A percentile compares a stretch with the other conserved stretches of the same genome.
Conservation (phyloP, 2,797 vertebrate genomes). For the Alectoris magna region DNA sequence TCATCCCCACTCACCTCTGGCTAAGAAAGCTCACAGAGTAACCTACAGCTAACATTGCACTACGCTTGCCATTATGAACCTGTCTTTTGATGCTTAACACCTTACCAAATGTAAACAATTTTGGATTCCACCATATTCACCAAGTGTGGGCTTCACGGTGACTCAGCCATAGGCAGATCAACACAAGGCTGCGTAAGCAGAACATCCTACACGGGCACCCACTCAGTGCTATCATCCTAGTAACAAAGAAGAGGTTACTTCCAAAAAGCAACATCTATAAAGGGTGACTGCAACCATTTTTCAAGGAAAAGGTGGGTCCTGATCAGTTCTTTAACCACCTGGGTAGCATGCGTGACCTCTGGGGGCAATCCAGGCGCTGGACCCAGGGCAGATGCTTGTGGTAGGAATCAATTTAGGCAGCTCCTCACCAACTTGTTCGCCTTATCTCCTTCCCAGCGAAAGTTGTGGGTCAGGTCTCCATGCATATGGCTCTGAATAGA, state of each 20-base stretch:
- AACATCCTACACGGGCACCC: neutral
- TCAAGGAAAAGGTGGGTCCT: neutral
- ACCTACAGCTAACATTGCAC: neutral
- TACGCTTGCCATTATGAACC: neutral
- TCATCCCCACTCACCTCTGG: neutral
- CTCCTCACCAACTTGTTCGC: neutral
- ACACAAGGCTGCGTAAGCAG: neutral
- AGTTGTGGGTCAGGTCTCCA: neutral
- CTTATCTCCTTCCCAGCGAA: neutral
- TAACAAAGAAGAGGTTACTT: neutral
- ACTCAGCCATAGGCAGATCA: neutral
- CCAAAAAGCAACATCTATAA: neutral
- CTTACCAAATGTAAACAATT: neutral
- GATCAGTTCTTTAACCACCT: neutral
- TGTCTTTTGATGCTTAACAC: neutral
- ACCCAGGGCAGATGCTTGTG: neutral
- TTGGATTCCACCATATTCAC: neutral
- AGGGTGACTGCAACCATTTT: neutral
- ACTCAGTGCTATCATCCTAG: rapidly evolving
- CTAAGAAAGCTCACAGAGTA: neutral
- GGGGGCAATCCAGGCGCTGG: neutral
- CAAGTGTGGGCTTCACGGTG: neutral
- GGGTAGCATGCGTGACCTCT: neutral
- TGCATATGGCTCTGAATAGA: neutral
- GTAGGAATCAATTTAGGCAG: neutral